Percentiles rank a stretch among this genome's conserved stretches.
These are phyloP conservation scores for Trogon surrucura DNA, from an alignment of 2,113 vertebrate genomes.

Conservation along the genomic window DNA sequence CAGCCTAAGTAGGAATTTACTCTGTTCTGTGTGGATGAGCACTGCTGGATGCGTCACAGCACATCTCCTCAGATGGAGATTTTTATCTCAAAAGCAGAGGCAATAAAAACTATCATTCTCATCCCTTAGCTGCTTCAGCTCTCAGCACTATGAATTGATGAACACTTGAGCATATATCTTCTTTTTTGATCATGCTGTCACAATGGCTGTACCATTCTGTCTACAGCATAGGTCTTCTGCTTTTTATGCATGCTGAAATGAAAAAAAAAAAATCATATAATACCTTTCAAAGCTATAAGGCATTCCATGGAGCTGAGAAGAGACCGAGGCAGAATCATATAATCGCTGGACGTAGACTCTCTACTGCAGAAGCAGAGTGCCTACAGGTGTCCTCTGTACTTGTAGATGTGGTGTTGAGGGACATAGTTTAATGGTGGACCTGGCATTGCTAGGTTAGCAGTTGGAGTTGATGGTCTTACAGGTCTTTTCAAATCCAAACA, in stretches of 20 bases:
- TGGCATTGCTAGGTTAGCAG: too few relatives aligned
- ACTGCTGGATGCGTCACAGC: neutral
- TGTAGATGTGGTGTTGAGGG: too few relatives aligned
- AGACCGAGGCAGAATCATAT: neutral
- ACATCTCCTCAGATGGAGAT: neutral
- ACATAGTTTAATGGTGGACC: too few relatives aligned
- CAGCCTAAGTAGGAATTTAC: neutral
- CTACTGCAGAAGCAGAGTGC: neutral
- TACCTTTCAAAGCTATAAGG: neutral
- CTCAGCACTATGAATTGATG: neutral
- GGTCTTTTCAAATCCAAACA: too few relatives aligned
- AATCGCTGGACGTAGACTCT: neutral
- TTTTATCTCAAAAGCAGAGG: neutral
- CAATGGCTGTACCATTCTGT: neutral
- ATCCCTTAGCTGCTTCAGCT: neutral
- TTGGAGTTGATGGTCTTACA: too few relatives aligned
- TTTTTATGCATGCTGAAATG: neutral
- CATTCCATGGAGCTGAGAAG: neutral
- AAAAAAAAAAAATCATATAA: neutral
- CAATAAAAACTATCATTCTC: neutral
- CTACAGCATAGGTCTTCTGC: neutral
- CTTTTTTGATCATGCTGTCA: neutral
- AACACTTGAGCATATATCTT: neutral
- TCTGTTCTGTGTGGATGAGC: neutral
- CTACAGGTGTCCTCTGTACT: neutral